Percentiles rank a stretch among this genome's conserved stretches.
Conservation (phyloP, 2,888 invertebrate genomes). For the Idaea aversata region DNA sequence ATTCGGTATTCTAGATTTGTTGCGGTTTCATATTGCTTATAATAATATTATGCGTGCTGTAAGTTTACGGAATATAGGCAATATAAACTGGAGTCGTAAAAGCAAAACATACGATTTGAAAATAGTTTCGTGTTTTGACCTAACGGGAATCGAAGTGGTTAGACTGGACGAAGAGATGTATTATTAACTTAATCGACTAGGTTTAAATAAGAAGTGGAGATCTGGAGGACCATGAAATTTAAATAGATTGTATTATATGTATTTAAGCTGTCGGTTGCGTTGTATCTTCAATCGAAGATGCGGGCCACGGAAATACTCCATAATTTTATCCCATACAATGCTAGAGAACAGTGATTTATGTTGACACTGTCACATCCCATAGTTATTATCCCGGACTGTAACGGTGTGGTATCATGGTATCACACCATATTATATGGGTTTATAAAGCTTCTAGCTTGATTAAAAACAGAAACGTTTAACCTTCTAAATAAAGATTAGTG, state of each 20-base stretch:
- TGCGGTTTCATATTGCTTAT: slow-evolving; percentile 2
- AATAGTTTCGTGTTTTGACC: not conserved
- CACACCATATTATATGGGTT: slow-evolving; percentile 24
- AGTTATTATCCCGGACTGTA: slow-evolving; percentile 37
- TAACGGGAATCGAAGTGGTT: not conserved
- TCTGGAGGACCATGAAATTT: not conserved
- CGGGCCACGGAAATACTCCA: slow-evolving; percentile 67
- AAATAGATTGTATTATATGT: not conserved
- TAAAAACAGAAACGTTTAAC: slow-evolving; percentile 29
- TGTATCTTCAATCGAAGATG: slow-evolving; percentile 58
- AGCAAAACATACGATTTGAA: not conserved
- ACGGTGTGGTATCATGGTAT: not conserved
- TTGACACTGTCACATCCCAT: slow-evolving; percentile 49
- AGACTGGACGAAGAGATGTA: not conserved
- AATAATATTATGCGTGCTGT: not conserved
- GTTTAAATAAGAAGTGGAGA: not conserved
- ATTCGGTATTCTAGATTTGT: not conserved
- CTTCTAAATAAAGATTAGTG: slow-evolving; percentile 32
- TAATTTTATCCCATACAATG: slow-evolving; percentile 62
- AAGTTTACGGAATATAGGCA: slow-evolving; percentile 1
- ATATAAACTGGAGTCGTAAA: not conserved
- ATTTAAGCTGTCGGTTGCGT: not conserved
- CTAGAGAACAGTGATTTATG: slow-evolving; percentile 59
- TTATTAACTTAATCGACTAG: not conserved
- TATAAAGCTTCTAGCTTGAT: slow-evolving; percentile 29